Evolutionary conservation across 2,888 invertebrate species (phyloP), one percentile per base, ranked within the genome.

Genomic region (Proisotoma minuta): DNA sequence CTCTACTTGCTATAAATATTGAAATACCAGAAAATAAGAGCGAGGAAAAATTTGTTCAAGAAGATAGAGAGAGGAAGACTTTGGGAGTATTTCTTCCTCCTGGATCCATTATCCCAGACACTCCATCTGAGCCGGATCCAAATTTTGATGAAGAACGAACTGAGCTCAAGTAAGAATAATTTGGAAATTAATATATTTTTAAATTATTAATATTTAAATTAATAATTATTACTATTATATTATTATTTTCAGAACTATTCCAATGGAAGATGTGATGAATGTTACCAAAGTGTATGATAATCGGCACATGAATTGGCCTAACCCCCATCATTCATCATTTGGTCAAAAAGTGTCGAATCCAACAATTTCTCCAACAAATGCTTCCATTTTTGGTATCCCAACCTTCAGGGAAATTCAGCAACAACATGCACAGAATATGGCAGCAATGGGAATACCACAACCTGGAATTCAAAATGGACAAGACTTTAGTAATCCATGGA

Each of bases 181-280:
- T 47, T 52, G 20, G 52, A 28, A 40, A 12, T 20, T 58, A 23
- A 34, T 54, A 39, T 34, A 22, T 18, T 40, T 22, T 8, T 57
- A 29, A 29, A 53, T 20, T 28, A 18, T 29, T 3, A 53, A 18
- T 53, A 53, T 24, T 8, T n/a, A 53, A 47, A 22, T 29, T 29
- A 53, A 24, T 20, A 28, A n/a, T n/a, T n/a, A n/a, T n/a, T n/a
- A n/a, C n/a, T n/a, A n/a, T n/a, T n/a, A n/a, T 48, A 51, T 56
- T 39, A 39, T 27, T 24, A 15, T 27, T 34, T 53, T 28, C 43
- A 71, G 63, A 59, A 81, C 84, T 20, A 94, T 96, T 78, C 95
- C 96, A 0, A 79, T 93, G 59, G 93, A 94, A 69, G 96, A 96
- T 79, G 84, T 87, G 3, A 87, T 88, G 0, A 91, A 90, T 5